phyloP scores from a whole-genome alignment of 2,888 invertebrate species.

The Agriopis marginaria region DNA sequence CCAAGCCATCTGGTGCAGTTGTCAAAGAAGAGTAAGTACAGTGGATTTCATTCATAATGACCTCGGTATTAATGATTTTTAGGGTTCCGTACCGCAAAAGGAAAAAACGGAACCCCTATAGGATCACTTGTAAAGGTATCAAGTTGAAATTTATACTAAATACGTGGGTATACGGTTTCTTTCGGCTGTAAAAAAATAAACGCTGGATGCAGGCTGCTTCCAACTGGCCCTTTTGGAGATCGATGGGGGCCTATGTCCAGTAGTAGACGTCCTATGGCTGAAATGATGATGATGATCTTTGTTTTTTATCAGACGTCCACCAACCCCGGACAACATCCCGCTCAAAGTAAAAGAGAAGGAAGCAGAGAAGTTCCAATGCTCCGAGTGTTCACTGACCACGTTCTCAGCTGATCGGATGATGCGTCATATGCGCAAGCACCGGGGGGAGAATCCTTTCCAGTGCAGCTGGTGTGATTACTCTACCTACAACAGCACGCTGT shows the following conservation, averaged over 20 bases:
- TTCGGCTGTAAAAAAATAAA: too few species aligned
- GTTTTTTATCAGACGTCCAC: slow-evolving; percentile 3
- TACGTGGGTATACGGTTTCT: too few species aligned
- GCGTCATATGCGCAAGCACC: slow-evolving; percentile 65
- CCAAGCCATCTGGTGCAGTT: background rate
- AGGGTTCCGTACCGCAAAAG: too few species aligned
- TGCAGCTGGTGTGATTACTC: slow-evolving; percentile 76
- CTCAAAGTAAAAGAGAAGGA: background rate
- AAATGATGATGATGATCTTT: background rate
- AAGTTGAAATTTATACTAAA: too few species aligned
- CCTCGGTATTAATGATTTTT: too few species aligned
- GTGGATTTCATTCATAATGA: too few species aligned
- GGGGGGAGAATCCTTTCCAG: slow-evolving; percentile 71
- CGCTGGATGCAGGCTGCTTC: too few species aligned
- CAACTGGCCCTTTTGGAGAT: too few species aligned
- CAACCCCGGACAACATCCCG: slow-evolving; percentile 14
- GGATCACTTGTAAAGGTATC: too few species aligned
- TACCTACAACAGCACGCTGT: slow-evolving; percentile 69
- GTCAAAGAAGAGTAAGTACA: slow-evolving; percentile 35
- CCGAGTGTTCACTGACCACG: slow-evolving; percentile 12
- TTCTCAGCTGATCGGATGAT: slow-evolving; percentile 56
- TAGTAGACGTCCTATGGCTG: too few species aligned
- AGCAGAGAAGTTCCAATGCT: slow-evolving; percentile 13
- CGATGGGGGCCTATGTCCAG: too few species aligned
- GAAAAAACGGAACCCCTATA: too few species aligned